Evolutionary conservation across 2,888 invertebrate genomes (phyloP).

Genomic region (Volucella inflata): DNA sequence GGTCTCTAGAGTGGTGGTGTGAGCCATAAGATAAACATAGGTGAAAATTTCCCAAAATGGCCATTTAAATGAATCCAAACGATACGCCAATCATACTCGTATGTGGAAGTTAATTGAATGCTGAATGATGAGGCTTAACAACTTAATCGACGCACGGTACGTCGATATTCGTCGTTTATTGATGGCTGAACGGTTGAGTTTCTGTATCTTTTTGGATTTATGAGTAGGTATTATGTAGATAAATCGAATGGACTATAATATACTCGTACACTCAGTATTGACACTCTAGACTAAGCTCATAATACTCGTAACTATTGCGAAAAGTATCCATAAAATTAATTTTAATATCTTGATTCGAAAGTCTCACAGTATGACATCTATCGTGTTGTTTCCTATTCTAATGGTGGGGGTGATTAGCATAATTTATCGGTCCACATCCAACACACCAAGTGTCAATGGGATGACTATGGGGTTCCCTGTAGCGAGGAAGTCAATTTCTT

Average conservation of each 20-base stretch:
- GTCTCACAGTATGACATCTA: constrained; percentile 24
- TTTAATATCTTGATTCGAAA: constrained; percentile 70
- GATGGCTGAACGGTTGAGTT: constrained; percentile 16
- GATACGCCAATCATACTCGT: constrained; percentile 73
- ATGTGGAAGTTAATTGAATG: constrained; percentile 64
- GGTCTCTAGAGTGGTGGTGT: not conserved
- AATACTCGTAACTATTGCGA: constrained; percentile 25
- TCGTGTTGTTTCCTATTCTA: constrained; percentile 18
- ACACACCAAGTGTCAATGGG: constrained; percentile 40
- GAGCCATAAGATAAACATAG: constrained; percentile 30
- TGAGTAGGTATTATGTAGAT: not conserved
- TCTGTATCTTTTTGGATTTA: constrained; percentile 24
- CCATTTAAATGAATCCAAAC: constrained; percentile 73
- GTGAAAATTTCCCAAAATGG: constrained; percentile 72
- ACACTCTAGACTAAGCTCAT: constrained; percentile 19
- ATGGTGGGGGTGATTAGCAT: constrained; percentile 46
- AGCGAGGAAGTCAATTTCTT: constrained; percentile 34
- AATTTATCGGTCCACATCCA: constrained; percentile 50
- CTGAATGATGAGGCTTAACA: constrained; percentile 58
- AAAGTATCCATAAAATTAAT: constrained; percentile 64
- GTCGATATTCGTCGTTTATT: not conserved
- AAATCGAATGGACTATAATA: not conserved
- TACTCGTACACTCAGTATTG: constrained; percentile 19
- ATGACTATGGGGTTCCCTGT: constrained; percentile 25
- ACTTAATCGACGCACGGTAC: constrained; percentile 43